Percentiles rank a stretch among this genome's conserved stretches.
Evolutionary conservation across 2,797 vertebrate genomes (phyloP).

Genomic region (Tachyglossus aculeatus): DNA sequence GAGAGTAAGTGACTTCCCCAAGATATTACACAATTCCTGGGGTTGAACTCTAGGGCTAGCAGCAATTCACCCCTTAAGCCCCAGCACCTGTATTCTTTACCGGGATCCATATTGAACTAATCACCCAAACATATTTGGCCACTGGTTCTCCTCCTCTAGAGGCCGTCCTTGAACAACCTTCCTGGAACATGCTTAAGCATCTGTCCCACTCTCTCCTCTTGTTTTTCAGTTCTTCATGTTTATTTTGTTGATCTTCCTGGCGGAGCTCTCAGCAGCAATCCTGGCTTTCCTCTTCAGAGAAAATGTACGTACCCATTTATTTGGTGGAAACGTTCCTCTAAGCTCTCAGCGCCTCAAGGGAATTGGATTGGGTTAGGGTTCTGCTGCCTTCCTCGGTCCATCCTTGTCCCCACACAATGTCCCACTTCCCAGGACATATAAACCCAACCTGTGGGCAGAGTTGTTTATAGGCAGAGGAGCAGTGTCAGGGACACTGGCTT

Average conservation of each 20-base stretch:
- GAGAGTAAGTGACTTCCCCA: neutral
- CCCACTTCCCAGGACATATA: neutral
- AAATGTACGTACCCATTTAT: constrained; percentile 79
- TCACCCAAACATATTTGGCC: too few relatives aligned
- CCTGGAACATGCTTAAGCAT: neutral
- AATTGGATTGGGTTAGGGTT: neutral
- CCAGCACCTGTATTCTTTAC: too few relatives aligned
- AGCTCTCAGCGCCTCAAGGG: neutral
- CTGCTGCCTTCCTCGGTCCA: too few relatives aligned
- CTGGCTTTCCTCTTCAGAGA: constrained; percentile 93
- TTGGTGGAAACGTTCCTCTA: neutral
- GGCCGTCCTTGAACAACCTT: fast-evolving
- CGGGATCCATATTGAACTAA: too few relatives aligned
- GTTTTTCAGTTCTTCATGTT: constrained; percentile 89
- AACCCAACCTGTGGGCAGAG: too few relatives aligned
- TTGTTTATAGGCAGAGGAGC: too few relatives aligned
- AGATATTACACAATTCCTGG: neutral
- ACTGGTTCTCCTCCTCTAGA: fast-evolving
- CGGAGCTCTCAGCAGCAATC: constrained; percentile 90
- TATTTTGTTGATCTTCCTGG: constrained; percentile 92
- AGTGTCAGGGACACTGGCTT: too few relatives aligned
- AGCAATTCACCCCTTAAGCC: neutral
- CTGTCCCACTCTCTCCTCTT: neutral
- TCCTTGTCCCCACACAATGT: neutral
- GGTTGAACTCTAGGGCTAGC: neutral